Evolutionary conservation across 2,797 vertebrate species (phyloP).

Genomic region (Linurgus olivaceus): DNA sequence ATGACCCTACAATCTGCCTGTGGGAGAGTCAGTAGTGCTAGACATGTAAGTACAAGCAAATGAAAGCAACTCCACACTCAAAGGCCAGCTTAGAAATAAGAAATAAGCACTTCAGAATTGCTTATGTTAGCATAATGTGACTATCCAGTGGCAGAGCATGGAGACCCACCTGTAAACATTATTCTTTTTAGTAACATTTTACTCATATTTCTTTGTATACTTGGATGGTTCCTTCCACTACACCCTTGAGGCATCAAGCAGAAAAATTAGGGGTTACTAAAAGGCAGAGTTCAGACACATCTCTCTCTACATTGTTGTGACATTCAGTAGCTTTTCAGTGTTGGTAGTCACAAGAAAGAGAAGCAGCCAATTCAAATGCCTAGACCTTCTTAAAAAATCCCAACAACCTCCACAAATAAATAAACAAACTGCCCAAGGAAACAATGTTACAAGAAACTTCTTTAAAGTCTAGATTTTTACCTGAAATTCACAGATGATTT

Average conservation of each 20-base stretch:
- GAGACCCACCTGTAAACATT: not conserved
- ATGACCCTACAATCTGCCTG: not conserved
- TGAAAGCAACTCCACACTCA: accelerated
- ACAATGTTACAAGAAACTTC: not conserved
- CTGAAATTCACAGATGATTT: not conserved
- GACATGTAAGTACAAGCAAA: not conserved
- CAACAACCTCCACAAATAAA: not conserved
- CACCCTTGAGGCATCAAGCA: not conserved
- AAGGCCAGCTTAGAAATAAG: not conserved
- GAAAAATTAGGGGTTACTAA: not conserved
- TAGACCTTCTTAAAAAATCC: not conserved
- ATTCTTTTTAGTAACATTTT: not conserved
- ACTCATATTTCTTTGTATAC: not conserved
- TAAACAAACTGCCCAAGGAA: not conserved
- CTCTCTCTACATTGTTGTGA: not conserved
- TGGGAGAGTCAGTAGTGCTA: not conserved
- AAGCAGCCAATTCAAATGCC: not conserved
- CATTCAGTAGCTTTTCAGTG: not conserved
- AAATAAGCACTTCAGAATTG: not conserved
- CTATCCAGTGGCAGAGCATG: not conserved
- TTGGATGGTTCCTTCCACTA: not conserved
- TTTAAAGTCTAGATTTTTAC: not conserved
- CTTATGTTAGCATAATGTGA: not conserved
- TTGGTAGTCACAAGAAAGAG: not conserved
- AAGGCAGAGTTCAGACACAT: not conserved